Conservation (phyloP, 2,888 invertebrate genomes). For the Drosophila neonasuta region DNA sequence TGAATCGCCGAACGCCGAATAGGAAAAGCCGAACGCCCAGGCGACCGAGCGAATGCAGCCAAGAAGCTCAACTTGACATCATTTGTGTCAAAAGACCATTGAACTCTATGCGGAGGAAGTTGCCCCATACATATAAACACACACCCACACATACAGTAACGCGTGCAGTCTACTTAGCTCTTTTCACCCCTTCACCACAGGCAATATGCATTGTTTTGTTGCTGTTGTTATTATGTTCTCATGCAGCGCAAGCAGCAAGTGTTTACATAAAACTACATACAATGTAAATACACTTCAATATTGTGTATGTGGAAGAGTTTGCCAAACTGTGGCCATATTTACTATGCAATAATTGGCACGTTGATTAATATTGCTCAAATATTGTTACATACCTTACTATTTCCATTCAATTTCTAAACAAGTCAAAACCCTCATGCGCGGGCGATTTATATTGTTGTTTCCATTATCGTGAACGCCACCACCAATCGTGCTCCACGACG, state of each 20-base stretch:
- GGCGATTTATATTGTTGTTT: background rate
- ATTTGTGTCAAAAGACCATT: conserved; percentile 82
- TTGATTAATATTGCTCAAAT: background rate
- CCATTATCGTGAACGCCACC: background rate
- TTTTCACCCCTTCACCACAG: conserved; percentile 9
- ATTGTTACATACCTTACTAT: background rate
- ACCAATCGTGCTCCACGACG: too few relatives aligned
- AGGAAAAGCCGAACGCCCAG: background rate
- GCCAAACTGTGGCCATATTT: background rate
- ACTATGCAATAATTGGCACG: background rate
- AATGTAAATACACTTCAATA: conserved; percentile 3
- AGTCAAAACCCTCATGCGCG: background rate
- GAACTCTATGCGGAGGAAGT: conserved; percentile 75
- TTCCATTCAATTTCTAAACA: background rate
- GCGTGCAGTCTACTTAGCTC: background rate
- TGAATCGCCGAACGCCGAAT: conserved; percentile 43
- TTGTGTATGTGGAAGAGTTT: background rate
- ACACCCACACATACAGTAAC: background rate
- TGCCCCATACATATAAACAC: conserved; percentile 16
- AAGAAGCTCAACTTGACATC: conserved; percentile 81
- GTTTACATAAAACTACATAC: conserved; percentile 36
- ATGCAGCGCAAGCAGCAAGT: conserved; percentile 40
- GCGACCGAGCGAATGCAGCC: conserved; percentile 25
- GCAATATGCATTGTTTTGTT: conserved; percentile 30
- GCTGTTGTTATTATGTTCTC: conserved; percentile 31